phyloP scores from a whole-genome alignment of 2,888 invertebrate species.

The Nymphalis polychloros region DNA sequence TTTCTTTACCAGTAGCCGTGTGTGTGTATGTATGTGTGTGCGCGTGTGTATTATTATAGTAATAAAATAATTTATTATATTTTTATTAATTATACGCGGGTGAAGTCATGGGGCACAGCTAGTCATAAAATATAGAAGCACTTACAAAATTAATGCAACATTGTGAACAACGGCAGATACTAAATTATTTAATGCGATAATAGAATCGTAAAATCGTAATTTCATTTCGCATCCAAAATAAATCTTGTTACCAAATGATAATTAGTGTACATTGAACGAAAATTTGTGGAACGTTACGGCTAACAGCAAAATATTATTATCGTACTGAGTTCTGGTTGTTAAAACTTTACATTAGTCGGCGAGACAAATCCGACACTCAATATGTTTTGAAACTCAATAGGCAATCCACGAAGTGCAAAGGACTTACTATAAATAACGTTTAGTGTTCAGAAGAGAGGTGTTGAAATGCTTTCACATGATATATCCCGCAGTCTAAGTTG shows the following conservation, averaged over 20 bases:
- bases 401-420: slow-evolving; percentile 71
- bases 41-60: too few species aligned
- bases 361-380: slow-evolving; percentile 47
- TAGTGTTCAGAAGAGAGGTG: slow-evolving; percentile 74
- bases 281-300: slow-evolving; percentile 7
- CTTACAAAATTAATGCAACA: not conserved
- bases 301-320: slow-evolving; percentile 2
- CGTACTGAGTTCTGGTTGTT: not conserved
- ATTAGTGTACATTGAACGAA: slow-evolving; percentile 14
- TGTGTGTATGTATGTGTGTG: too few species aligned
- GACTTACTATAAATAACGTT: slow-evolving; percentile 79
- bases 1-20: too few species aligned
- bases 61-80: too few species aligned
- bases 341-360: slow-evolving; percentile 1
- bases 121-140: not conserved
- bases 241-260: slow-evolving; percentile 22
- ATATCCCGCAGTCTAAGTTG: slow-evolving; percentile 71
- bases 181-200: slow-evolving; percentile 16
- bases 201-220: slow-evolving; percentile 17
- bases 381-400: slow-evolving; percentile 69
- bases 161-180: slow-evolving; percentile 6
- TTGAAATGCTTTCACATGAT: slow-evolving; percentile 78
- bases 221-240: slow-evolving; percentile 13
- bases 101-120: too few species aligned
- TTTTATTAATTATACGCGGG: too few species aligned